Evolutionary conservation across 2,888 invertebrate genomes (phyloP), one percentile per base, ranked within the genome.

Genomic region (Hypselothyrea guttata): DNA sequence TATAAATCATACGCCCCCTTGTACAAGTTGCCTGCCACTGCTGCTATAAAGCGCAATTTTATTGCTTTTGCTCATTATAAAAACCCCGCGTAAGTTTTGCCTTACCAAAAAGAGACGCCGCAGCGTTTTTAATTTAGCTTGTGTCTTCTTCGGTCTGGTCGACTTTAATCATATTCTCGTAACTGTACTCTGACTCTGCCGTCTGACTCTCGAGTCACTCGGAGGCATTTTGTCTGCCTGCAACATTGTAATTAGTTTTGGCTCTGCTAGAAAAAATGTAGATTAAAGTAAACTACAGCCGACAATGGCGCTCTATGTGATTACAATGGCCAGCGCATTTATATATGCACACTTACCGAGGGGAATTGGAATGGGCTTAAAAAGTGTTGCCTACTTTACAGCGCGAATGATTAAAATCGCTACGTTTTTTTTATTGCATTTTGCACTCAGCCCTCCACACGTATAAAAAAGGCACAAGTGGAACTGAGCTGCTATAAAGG

Each of bases 201-300:
- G 8, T 22, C 34, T 15, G 5, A n/a, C 46, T 31, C 34, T 16
- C 8, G 13, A 34, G 37, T 37, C 35, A 45, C 53, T 49, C 38
- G 44, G n/a, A 40, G 66, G 18, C 67, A 51, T 56, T 54, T 70
- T 71, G 48, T 65, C 71, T 52, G 65, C 40, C 49, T 56, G 56
- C 76, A 52, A 81, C 77, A 57, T 66, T 85, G 79, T 81, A 81
- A 81, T 81, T 81, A 81, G 79, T 85, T 81, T 85, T 85, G 67
- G 54, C 51, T 48, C 55, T 42, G 65, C 44, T 22, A 22, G 22
- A 22, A 22, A 22, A 45, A 51, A 30, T 72, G 51, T 49, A 63
- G 63, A 69, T 62, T 55, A 38, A 45, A 38, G 61, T 33, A 67
- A 68, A 44, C 68, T 69, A 22, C 56, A 56, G 16, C 55, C 48